Conservation (phyloP, 2,797 vertebrate species). For the Knipowitschia caucasica region DNA sequence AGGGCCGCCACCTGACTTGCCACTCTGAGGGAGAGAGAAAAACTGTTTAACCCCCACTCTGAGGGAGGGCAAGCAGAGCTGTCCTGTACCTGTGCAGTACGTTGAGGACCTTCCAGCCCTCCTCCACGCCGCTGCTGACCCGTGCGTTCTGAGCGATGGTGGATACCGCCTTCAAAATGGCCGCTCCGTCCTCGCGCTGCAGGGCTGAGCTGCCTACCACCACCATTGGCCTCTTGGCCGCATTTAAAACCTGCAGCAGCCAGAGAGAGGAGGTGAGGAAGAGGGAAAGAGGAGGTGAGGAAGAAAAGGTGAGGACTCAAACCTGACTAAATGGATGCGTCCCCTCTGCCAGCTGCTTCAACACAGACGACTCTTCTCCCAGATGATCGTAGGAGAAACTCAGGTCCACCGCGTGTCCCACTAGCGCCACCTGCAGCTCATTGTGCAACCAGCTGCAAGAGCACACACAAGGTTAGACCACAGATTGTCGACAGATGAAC, state of each 20-base stretch:
- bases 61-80: no score
- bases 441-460: constrained; percentile 93
- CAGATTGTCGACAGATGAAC: no score
- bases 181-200: constrained; percentile 88
- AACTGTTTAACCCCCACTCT: no score
- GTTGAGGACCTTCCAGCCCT: constrained; percentile 94
- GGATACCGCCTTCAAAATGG: constrained; percentile 83
- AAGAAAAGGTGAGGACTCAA: constrained; percentile 27
- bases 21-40: constrained; percentile 75
- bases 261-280: constrained; percentile 77
- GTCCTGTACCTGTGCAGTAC: constrained; percentile 81
- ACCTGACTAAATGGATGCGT: constrained; percentile 91
- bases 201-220: constrained; percentile 89
- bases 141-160: constrained; percentile 86
- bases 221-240: constrained; percentile 87
- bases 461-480: background rate
- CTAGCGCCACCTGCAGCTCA: constrained; percentile 87
- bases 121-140: constrained; percentile 78
- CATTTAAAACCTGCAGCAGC: no score
- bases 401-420: constrained; percentile 87
- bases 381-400: constrained; percentile 91
- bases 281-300: no score
- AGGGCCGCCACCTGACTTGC: constrained; percentile 96
- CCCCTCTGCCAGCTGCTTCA: constrained; percentile 85
- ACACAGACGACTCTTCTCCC: constrained; percentile 85